Base-by-base conservation (phyloP, 2,888 invertebrate genomes). In the Glaucopsyche alexis region DNA sequence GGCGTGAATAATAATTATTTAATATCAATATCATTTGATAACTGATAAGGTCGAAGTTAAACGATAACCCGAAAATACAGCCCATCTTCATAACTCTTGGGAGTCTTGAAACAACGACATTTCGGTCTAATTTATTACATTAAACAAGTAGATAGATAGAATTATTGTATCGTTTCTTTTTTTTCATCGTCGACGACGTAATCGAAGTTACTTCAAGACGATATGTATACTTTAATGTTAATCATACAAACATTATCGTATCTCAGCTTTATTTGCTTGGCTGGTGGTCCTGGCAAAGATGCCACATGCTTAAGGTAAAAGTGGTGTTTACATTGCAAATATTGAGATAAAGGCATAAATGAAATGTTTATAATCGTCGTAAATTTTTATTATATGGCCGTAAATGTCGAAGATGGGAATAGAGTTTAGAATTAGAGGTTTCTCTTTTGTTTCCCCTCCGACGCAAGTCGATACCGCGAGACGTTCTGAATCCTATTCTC, bases 311-410 rank as follows among this genome's bases (percentile, higher is more conserved):
- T 42, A 45, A 47, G 19, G 47, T 42, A 45, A 47, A 67, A 47
- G 7, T 67, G 67, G 42, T 67, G 29, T 67, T 66, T 67, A 67
- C 67, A 47, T 45, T 45, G 47, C 13, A 67, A 67, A 47, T 47
- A 47, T 19, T 19, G 47, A 45, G 47, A 47, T 47, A 69, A 69
- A 69, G 29, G 49, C 47, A 49, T 49, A 69, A 69, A 67, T 47
- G 29, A 45, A 69, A 49, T 19, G 60, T 69, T 69, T 69, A 69
- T 69, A 69, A 49, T 69, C 29, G 45, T 69, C 16, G 14, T 69
- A 69, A 69, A 69, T 49, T 69, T 69, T 69, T 69, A 69, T 69
- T 47, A 69, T 19, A 69, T 7, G 19, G 69, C 69, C 14, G 29
- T 69, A 29, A 60, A 69, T 13, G 69, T 29, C 47, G 29, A 47